Conservation (phyloP, 2,888 invertebrate species). For the Drosophila anomelani region DNA sequence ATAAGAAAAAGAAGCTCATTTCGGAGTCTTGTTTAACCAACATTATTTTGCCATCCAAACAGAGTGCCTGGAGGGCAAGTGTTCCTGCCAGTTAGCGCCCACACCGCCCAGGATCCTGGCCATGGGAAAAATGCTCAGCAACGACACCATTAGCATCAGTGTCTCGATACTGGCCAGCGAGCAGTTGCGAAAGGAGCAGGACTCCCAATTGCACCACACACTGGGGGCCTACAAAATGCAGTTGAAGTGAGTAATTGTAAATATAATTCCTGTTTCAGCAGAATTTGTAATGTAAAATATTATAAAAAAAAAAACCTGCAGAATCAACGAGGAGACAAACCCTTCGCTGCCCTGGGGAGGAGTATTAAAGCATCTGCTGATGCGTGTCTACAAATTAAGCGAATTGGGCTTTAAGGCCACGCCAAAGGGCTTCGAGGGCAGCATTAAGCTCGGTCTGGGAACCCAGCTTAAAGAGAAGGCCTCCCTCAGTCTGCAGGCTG, state of each 20-base stretch:
- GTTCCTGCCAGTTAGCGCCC: slow-evolving; percentile 73
- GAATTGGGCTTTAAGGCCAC: slow-evolving; percentile 55
- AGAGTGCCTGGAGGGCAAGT: slow-evolving; percentile 79
- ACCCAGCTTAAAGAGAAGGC: slow-evolving; percentile 66
- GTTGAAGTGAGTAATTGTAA: slow-evolving; percentile 54
- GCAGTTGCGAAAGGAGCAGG: slow-evolving; percentile 51
- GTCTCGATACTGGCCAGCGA: slow-evolving; percentile 65
- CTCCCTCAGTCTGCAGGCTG: slow-evolving; percentile 69
- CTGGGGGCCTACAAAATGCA: slow-evolving; percentile 55
- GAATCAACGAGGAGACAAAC: slow-evolving; percentile 79
- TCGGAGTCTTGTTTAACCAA: too few relatives aligned
- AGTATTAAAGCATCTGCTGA: slow-evolving; percentile 66
- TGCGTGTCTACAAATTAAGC: slow-evolving; percentile 65
- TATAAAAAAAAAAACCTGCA: slow-evolving; percentile 23
- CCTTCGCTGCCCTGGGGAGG: slow-evolving; percentile 83
- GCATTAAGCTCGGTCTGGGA: slow-evolving; percentile 46
- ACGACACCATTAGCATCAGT: slow-evolving; percentile 73
- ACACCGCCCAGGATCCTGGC: slow-evolving; percentile 68
- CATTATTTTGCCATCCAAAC: not conserved
- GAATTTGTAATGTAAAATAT: too few relatives aligned
- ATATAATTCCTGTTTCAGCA: too few relatives aligned
- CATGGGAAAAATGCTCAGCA: slow-evolving; percentile 60
- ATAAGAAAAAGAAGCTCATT: too few relatives aligned
- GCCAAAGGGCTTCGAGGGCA: slow-evolving; percentile 59
- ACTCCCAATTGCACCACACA: slow-evolving; percentile 27